phyloP scores from a whole-genome alignment of 2,888 invertebrate genomes.

The Leptogaster cylindrica region DNA sequence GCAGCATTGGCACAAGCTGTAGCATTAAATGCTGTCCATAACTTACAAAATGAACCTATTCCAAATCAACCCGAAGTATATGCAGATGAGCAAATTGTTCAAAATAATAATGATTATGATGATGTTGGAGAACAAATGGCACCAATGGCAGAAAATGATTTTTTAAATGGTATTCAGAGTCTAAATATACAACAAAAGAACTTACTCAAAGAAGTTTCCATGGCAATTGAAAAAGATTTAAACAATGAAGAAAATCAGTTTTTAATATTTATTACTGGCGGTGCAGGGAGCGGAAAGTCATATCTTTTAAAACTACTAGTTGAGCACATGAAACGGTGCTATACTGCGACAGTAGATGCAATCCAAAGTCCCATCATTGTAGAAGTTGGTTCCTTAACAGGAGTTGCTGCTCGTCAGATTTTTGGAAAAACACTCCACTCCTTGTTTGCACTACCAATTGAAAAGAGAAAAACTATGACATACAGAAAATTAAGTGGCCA shows the following conservation, averaged over 20 bases:
- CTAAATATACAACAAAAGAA: background rate
- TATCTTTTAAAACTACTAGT: background rate
- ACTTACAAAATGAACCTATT: background rate
- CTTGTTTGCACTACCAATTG: background rate
- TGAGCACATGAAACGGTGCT: constrained; percentile 11
- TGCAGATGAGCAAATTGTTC: background rate
- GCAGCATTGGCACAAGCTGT: background rate
- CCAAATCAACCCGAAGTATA: background rate
- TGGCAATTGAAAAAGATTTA: background rate
- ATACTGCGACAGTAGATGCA: background rate
- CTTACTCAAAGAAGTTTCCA: background rate
- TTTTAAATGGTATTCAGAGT: no score
- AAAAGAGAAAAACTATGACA: background rate
- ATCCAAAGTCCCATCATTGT: background rate
- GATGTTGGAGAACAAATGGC: background rate
- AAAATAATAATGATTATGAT: background rate
- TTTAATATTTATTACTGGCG: constrained; percentile 2
- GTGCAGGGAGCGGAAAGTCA: background rate
- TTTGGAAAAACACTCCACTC: background rate
- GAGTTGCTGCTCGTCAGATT: background rate
- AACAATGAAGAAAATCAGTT: background rate
- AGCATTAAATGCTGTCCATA: background rate
- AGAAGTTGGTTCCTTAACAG: background rate
- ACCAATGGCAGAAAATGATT: no score
- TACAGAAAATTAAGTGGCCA: background rate